Percentiles rank a stretch among this genome's conserved stretches.
Conservation (phyloP, 2,113 vertebrate genomes). For the Eptesicus fuscus region DNA sequence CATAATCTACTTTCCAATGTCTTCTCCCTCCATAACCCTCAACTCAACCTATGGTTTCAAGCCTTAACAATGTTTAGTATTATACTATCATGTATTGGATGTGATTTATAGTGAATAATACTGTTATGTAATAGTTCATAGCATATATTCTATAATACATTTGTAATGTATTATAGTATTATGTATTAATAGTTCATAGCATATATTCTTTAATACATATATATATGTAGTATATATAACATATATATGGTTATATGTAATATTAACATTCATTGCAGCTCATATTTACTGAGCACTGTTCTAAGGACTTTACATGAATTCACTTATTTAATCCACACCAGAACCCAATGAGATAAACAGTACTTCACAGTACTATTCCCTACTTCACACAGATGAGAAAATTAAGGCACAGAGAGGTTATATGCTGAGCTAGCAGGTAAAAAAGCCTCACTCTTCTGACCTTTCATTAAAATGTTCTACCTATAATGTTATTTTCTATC, state of each 20-base stretch:
- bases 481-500: neutral
- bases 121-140: neutral
- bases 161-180: no score
- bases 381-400: constrained; percentile 17
- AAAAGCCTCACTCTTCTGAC: neutral
- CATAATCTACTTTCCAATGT: constrained; percentile 1
- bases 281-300: neutral
- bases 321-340: neutral
- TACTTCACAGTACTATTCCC: neutral
- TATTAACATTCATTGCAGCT: neutral
- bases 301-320: neutral
- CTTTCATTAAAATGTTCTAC: neutral
- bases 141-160: neutral
- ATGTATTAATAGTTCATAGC: no score
- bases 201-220: neutral
- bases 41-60: neutral
- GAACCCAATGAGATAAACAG: neutral
- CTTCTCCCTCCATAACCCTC: neutral
- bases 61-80: neutral
- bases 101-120: neutral
- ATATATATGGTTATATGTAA: neutral
- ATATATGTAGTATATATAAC: neutral
- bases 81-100: neutral
- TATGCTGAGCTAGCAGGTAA: neutral
- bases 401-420: neutral